Evolutionary conservation across 2,888 invertebrate species (phyloP).

Genomic region (Zhuqinia jingwanae): DNA sequence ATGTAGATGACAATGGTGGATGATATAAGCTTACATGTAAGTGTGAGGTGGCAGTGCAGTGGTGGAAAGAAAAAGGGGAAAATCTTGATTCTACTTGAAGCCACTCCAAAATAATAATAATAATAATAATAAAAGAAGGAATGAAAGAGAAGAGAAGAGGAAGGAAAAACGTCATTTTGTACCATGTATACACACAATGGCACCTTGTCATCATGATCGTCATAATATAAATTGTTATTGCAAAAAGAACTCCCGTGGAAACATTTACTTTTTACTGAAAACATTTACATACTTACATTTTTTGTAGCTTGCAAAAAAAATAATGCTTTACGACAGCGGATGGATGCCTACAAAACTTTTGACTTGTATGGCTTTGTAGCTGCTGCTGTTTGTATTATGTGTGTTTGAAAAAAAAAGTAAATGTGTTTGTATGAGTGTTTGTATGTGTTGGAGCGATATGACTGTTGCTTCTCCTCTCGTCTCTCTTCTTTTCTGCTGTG

Average conservation of each 20-base stretch:
- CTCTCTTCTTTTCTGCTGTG: too few relatives aligned
- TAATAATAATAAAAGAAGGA: not conserved
- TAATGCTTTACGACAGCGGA: not conserved
- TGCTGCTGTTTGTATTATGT: too few relatives aligned
- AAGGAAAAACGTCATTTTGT: not conserved
- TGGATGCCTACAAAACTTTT: constrained; percentile 27
- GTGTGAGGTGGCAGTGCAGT: too few relatives aligned
- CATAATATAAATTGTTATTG: constrained; percentile 58
- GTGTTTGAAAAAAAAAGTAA: not conserved
- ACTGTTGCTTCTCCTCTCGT: constrained; percentile 33
- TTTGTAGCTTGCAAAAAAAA: not conserved
- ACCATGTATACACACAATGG: not conserved
- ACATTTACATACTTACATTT: constrained; percentile 47
- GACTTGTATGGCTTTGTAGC: not conserved
- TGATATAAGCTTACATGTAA: too few relatives aligned
- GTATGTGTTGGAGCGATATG: not conserved
- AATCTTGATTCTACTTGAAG: too few relatives aligned
- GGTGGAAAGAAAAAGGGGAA: too few relatives aligned
- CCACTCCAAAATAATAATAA: not conserved
- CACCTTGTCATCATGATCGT: constrained; percentile 9
- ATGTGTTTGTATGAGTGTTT: not conserved
- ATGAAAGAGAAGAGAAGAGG: not conserved
- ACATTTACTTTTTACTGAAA: constrained; percentile 46
- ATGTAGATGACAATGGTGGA: too few relatives aligned
- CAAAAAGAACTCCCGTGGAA: constrained; percentile 57